Evolutionary conservation across 2,888 invertebrate genomes (phyloP), one percentile per base, ranked within the genome.

Genomic region (Sisyra nigra): DNA sequence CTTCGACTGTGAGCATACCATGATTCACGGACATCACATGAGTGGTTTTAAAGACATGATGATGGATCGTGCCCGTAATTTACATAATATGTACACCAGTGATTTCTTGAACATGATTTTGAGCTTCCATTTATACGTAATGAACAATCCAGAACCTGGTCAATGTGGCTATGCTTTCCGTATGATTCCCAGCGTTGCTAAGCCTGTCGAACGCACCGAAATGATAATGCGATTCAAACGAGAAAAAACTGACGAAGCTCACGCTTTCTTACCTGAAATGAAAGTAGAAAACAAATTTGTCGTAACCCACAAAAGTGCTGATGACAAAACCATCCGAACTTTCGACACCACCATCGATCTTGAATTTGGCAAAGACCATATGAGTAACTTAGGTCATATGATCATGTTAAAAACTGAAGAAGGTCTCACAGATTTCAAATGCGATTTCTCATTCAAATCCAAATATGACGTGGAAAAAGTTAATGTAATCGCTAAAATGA

Each of bases 311-410:
- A 58, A 58, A 45, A 55, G 56, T 35, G 55, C 56, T 33, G 54
- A 51, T n/a, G 54, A 56, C 8, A 49, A 50, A 44, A 46, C 49
- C 31, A 39, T 53, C 0, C 55, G 55, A 30, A 54, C 54, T 1
- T 64, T 61, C 62, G 57, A 62, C 36, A 18, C 59, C 5, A 55
- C 58, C 38, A 29, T 56, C 1, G 53, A 54, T 18, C 2, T 54
- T 10, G 54, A 60, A 6, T 24, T 55, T 15, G 54, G 56, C 40
- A 45, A 52, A 15, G 60, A 56, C 7, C 60, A 61, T 42, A 46
- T 52, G 5, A 33, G 45, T 13, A 58, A 57, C 30, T 54, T 45
- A 31, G 7, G 57, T 3, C 56, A 58, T 47, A 33, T 58, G 29
- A 51, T 53, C 11, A 32, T 65, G 4, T 59, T 53, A 3, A 53